Evolutionary conservation across 2,113 vertebrate species (phyloP), one percentile per base, ranked within the genome.

Genomic region (Zonotrichia leucophrys): DNA sequence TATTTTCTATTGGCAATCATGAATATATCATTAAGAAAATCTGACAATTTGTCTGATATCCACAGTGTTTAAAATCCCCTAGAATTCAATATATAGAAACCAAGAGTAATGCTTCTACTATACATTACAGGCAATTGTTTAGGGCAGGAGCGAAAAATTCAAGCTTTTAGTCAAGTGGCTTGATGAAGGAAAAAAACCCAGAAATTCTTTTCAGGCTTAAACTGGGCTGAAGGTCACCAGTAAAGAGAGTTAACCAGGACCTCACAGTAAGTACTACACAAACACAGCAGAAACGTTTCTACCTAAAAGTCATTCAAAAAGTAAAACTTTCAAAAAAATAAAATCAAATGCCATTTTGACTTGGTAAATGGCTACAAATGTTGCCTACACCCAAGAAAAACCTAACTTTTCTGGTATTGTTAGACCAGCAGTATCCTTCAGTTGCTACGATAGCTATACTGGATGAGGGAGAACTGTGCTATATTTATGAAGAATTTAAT

Each of bases 401-500:
- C 6, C 6, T 20, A 74, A n/a, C 7, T 76, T 78, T 56, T 63
- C 23, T 35, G 23, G 9, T 47, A 72, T 5, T 78, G n/a, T 47
- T 47, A 87, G n/a, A 85, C 21, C 11, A 31, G 44, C 39, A 74
- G 17, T 50, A 88, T 41, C 20, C 23, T 89, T 79, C 63, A 55
- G 42, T 47, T 91, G 41, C 15, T 56, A 25, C 12, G 19, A 66
- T 9, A 91, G 24, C 18, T 73, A 50, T 16, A 86, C 3, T 31
- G 12, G 42, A 74, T 21, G 46, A 93, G 24, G 22, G 19, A 94
- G 30, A 85, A 69, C 4, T 28, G 17, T 35, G 58, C 22, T 74
- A 19, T 89, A 53, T 87, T 87, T 94, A 89, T 58, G 69, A 94
- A 74, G 75, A 94, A 84, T 78, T 83, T 83, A 88, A 10, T 78